A percentile compares a stretch with the other conserved stretches of the same genome.
Evolutionary conservation across 2,797 vertebrate genomes (phyloP).

Genomic region (Platyrinchus mystaceus): DNA sequence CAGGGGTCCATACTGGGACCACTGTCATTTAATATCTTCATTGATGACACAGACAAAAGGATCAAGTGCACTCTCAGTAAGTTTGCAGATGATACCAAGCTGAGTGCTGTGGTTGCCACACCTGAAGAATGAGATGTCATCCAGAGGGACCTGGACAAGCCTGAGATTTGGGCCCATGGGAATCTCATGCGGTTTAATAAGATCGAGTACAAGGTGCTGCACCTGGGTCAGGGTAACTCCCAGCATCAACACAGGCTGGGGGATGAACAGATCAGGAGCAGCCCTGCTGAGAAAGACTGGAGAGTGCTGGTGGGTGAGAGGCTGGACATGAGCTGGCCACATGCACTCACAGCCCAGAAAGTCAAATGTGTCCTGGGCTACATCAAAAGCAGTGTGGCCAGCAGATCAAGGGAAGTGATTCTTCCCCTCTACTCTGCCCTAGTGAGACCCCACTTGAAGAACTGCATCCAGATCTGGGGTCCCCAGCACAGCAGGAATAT

Average conservation of each 20-base stretch:
- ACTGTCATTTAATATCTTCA: neutral
- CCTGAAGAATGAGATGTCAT: neutral
- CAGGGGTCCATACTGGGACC: fast-evolving
- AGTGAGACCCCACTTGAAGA: fast-evolving
- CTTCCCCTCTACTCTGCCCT: neutral
- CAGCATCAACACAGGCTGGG: neutral
- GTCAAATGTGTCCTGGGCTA: fast-evolving
- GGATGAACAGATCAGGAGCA: neutral
- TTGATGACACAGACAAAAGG: neutral
- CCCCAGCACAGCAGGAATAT: neutral
- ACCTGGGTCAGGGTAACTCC: neutral
- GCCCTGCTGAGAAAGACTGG: neutral
- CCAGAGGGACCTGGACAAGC: neutral
- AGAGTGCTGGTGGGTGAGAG: neutral
- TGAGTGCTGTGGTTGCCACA: neutral
- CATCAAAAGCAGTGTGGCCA: neutral
- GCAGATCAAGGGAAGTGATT: too few species aligned
- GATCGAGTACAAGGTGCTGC: neutral
- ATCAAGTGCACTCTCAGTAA: neutral
- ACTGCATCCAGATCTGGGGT: neutral
- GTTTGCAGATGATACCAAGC: neutral
- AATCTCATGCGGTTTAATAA: neutral
- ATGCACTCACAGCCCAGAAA: neutral
- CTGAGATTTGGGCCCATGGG: too few species aligned
- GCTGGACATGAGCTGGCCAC: neutral